Evolutionary conservation across 2,113 vertebrate species (phyloP).

Genomic region (Xerus inauris): DNA sequence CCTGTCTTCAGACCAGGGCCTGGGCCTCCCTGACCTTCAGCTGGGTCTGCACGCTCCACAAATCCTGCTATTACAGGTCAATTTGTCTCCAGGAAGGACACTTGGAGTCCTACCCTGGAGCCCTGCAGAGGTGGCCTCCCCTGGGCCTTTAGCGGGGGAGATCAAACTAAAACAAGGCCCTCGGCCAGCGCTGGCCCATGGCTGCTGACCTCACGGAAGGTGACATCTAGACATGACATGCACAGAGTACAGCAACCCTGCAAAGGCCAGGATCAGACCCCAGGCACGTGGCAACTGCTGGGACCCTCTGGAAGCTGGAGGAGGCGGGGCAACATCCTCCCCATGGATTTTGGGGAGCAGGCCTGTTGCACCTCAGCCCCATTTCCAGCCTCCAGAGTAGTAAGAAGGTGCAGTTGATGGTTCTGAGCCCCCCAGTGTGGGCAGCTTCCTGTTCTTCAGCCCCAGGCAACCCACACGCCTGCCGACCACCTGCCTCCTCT

Average conservation of each 20-base stretch:
- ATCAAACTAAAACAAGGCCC: accelerated
- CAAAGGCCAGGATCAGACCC: background rate
- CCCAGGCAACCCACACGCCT: accelerated
- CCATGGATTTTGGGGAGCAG: background rate
- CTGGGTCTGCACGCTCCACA: background rate
- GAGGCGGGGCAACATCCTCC: too few species aligned
- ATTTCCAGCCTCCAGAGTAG: background rate
- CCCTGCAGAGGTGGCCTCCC: accelerated
- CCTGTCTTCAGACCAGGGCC: background rate
- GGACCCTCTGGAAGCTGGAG: background rate
- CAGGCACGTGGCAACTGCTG: background rate
- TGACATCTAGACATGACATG: accelerated
- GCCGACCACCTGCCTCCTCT: accelerated
- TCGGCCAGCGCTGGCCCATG: accelerated
- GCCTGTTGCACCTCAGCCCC: too few species aligned
- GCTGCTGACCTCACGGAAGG: background rate
- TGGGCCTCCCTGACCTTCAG: accelerated
- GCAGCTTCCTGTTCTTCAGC: accelerated
- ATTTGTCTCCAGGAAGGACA: accelerated
- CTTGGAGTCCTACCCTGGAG: background rate
- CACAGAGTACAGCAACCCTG: accelerated
- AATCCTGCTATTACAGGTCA: accelerated
- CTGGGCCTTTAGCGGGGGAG: background rate
- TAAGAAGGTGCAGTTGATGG: accelerated
- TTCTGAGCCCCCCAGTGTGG: accelerated